Evolutionary conservation across 2,888 invertebrate genomes (phyloP).

Genomic region (Dilophus febrilis): DNA sequence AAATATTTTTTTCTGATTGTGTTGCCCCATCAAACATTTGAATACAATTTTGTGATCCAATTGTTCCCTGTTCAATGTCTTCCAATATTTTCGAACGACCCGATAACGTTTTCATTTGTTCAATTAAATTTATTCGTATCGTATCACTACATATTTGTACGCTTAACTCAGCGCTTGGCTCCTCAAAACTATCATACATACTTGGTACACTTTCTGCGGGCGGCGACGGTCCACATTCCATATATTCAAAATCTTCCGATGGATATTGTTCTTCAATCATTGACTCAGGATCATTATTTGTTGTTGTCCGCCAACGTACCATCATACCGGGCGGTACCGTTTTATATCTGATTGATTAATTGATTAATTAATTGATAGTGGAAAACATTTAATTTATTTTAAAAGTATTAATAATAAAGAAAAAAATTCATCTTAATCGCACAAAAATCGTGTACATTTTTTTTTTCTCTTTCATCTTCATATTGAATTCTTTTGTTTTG

Average conservation of each 20-base stretch:
- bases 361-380: too few species aligned
- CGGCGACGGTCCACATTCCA: slow-evolving; percentile 63
- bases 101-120: slow-evolving; percentile 53
- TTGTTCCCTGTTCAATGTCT: slow-evolving; percentile 52
- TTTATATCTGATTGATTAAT: slow-evolving; percentile 36
- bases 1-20: slow-evolving; percentile 50
- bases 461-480: too few species aligned
- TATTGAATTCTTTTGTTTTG: too few species aligned
- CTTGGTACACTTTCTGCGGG: slow-evolving; percentile 66
- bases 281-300: slow-evolving; percentile 34
- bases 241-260: slow-evolving; percentile 54
- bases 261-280: slow-evolving; percentile 50
- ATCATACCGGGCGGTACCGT: slow-evolving; percentile 30
- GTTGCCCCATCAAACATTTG: slow-evolving; percentile 38
- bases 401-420: too few species aligned
- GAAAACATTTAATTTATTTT: too few species aligned
- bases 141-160: slow-evolving; percentile 59
- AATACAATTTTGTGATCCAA: slow-evolving; percentile 37
- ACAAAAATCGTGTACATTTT: too few species aligned
- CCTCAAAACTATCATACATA: slow-evolving; percentile 66
- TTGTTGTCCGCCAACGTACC: slow-evolving; percentile 39
- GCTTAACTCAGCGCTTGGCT: slow-evolving; percentile 48
- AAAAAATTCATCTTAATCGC: too few species aligned
- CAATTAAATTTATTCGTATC: slow-evolving; percentile 52
- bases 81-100: slow-evolving; percentile 52